Conservation (phyloP, 2,113 vertebrate species). For the Macrotis lagotis region DNA sequence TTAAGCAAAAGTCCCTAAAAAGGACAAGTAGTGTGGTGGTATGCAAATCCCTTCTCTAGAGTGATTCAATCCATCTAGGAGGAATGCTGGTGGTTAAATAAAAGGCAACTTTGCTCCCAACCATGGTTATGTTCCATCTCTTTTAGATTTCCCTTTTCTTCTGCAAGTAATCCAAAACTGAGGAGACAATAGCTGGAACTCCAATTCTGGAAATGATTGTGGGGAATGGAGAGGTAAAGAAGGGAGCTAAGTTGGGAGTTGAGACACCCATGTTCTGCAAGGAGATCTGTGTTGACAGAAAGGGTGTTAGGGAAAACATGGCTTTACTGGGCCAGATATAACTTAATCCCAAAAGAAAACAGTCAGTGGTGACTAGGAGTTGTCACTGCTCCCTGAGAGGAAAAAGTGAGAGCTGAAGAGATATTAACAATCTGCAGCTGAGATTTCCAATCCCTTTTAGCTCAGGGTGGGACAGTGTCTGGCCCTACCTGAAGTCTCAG, state of each 20-base stretch:
- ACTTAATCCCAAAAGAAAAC: constrained; percentile 34
- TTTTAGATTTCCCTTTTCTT: not conserved
- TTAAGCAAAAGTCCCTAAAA: not conserved
- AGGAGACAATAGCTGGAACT: not conserved
- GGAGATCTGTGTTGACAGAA: constrained; percentile 54
- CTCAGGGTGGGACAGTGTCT: constrained; percentile 52
- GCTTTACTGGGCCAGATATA: constrained; percentile 40
- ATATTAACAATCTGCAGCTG: not conserved
- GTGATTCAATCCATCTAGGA: not conserved
- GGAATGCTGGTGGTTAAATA: not conserved
- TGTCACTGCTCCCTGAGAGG: constrained; percentile 7
- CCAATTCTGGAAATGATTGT: not conserved
- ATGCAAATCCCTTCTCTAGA: not conserved
- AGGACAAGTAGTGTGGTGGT: not conserved
- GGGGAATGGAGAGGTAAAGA: not conserved
- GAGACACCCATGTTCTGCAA: constrained; percentile 9
- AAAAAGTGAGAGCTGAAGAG: not conserved
- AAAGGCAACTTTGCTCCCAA: not conserved
- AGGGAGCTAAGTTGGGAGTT: not conserved
- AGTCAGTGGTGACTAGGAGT: constrained; percentile 6
- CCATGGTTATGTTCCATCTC: not conserved
- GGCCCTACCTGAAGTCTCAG: not conserved
- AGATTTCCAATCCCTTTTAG: constrained; percentile 53
- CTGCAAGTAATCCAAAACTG: not conserved
- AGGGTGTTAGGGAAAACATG: constrained; percentile 61